These are phyloP conservation scores for Sturnus vulgaris DNA, from an alignment of 2,113 vertebrate genomes.

Conservation along the genomic window DNA sequence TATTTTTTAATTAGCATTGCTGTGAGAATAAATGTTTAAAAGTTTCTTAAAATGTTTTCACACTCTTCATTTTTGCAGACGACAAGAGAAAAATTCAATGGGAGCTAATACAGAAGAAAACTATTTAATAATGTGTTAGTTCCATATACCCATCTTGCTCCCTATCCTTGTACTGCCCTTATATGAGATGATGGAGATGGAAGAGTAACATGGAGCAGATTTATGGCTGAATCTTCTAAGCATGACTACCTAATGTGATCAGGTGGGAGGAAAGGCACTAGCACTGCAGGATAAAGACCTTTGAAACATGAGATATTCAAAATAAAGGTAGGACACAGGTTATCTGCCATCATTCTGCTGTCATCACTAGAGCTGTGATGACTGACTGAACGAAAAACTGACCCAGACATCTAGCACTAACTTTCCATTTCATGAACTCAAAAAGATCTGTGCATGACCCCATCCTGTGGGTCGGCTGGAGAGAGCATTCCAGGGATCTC, in stretches of 20 bases:
- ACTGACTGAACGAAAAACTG: background rate
- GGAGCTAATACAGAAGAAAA: background rate
- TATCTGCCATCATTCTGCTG: background rate
- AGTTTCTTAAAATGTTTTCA: background rate
- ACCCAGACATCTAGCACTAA: background rate
- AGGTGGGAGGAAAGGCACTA: background rate
- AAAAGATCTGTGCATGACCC: background rate
- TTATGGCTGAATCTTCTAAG: background rate
- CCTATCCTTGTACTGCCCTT: background rate
- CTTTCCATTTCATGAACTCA: background rate
- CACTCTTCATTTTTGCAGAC: background rate
- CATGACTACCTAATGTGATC: background rate
- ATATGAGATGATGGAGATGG: background rate
- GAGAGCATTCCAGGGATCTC: background rate
- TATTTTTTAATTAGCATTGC: background rate
- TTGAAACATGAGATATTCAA: background rate
- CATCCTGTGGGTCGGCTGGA: background rate
- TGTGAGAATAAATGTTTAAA: background rate
- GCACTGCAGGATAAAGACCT: background rate
- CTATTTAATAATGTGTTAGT: background rate
- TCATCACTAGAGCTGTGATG: background rate
- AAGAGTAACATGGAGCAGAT: background rate
- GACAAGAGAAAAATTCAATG: background rate
- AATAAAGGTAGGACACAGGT: background rate
- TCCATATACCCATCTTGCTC: background rate